Percentiles rank a stretch among this genome's conserved stretches.
These are phyloP conservation scores for Hypsibius dujardini DNA, from an alignment of 1,140 invertebrate genomes.

Conservation along the genomic window DNA sequence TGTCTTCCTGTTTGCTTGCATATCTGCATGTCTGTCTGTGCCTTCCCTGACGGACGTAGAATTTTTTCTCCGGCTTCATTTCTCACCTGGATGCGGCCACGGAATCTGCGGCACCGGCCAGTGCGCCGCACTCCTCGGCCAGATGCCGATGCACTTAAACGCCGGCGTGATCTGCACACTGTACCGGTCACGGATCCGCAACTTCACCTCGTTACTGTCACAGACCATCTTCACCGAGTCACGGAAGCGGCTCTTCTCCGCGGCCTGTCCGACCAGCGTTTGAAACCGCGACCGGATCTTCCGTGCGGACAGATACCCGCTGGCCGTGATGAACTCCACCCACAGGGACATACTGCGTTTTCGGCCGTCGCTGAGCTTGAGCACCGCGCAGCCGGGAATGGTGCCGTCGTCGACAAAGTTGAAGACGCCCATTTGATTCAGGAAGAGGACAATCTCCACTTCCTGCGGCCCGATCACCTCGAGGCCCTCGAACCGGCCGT, in stretches of 20 bases:
- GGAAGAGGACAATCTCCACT: slow-evolving; percentile 80
- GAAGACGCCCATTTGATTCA: slow-evolving; percentile 88
- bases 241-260: slow-evolving; percentile 72
- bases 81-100: slow-evolving; percentile 64
- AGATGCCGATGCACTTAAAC: slow-evolving; percentile 76
- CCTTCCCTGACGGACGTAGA: not conserved
- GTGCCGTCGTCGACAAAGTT: slow-evolving; percentile 89
- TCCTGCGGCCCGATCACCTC: slow-evolving; percentile 69
- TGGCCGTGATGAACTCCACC: slow-evolving; percentile 91
- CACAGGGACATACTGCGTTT: slow-evolving; percentile 88
- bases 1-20: too few species aligned
- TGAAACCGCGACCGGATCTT: slow-evolving; percentile 83
- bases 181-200: slow-evolving; percentile 65
- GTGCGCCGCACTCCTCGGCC: slow-evolving; percentile 81
- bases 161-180: slow-evolving; percentile 74
- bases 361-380: slow-evolving; percentile 76
- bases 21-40: too few species aligned
- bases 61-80: not conserved
- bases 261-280: slow-evolving; percentile 71
- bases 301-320: slow-evolving; percentile 71
- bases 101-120: slow-evolving; percentile 79
- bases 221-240: slow-evolving; percentile 78
- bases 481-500: slow-evolving; percentile 65
- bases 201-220: slow-evolving; percentile 69
- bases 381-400: slow-evolving; percentile 72